These are phyloP conservation scores for Myotis planiceps DNA, from an alignment of 2,797 vertebrate species.

Conservation along the genomic window DNA sequence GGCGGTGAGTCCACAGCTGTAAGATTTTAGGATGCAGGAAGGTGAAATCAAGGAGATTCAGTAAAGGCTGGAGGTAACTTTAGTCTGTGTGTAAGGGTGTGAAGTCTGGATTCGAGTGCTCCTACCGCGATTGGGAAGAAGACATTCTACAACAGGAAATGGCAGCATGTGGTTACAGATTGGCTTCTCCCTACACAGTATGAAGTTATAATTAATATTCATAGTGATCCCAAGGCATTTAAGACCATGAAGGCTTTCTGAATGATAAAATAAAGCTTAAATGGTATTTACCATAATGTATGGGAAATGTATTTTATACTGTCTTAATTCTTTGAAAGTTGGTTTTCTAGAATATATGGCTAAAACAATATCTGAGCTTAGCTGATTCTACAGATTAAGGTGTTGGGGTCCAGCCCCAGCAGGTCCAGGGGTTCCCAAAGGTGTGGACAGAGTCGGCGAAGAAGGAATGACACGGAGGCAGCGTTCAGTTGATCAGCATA, in stretches of 20 bases:
- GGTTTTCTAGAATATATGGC: not conserved
- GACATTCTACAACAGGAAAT: not conserved
- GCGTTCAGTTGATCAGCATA: too few species aligned
- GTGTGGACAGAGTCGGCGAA: too few species aligned
- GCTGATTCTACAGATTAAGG: not conserved
- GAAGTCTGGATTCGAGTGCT: not conserved
- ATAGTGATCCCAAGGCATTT: not conserved
- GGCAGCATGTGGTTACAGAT: not conserved
- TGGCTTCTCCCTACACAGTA: not conserved
- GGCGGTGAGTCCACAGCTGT: not conserved
- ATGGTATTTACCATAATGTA: not conserved
- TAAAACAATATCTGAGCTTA: not conserved
- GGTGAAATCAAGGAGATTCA: not conserved
- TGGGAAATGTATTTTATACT: not conserved
- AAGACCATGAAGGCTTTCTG: constrained; percentile 9
- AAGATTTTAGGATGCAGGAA: not conserved
- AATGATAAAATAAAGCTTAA: constrained; percentile 16
- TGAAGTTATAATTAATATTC: not conserved
- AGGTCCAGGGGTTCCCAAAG: too few species aligned
- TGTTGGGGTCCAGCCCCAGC: too few species aligned
- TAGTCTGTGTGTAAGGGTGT: not conserved
- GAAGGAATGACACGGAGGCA: too few species aligned
- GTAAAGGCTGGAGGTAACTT: not conserved
- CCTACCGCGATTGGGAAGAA: not conserved
- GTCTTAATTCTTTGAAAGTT: constrained; percentile 11